Percentiles rank a stretch among this genome's conserved stretches.
These are phyloP conservation scores for Ommatoiulus sabulosus DNA, from an alignment of 2,888 invertebrate species.

Conservation along the genomic window DNA sequence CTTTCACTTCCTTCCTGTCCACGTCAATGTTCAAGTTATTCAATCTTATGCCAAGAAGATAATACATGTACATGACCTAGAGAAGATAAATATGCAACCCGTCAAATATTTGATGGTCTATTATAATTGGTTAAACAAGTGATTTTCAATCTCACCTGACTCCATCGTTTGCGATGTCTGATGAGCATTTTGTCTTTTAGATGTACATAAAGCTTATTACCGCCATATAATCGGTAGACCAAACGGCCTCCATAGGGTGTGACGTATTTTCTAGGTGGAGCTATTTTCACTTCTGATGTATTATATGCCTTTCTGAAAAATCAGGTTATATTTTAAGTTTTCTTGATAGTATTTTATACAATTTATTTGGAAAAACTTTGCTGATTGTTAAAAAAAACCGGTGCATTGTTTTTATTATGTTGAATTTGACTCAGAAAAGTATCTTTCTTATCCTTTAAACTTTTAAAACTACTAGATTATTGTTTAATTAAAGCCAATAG, in stretches of 20 bases:
- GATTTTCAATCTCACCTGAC: slow-evolving; percentile 75
- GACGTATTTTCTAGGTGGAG: slow-evolving; percentile 39
- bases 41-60: slow-evolving; percentile 82
- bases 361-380: no score
- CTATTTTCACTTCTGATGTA: neutral
- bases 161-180: slow-evolving; percentile 91
- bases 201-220: slow-evolving; percentile 85
- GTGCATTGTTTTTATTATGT: no score
- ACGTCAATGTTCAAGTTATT: slow-evolving; percentile 84
- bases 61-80: slow-evolving; percentile 89
- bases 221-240: slow-evolving; percentile 86
- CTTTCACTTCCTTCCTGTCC: slow-evolving; percentile 89
- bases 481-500: no score
- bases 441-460: no score
- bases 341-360: no score
- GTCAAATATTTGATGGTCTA: neutral
- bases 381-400: no score
- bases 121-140: slow-evolving; percentile 64
- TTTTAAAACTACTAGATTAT: no score
- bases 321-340: slow-evolving; percentile 21
- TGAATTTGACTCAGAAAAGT: no score
- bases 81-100: slow-evolving; percentile 72
- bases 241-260: slow-evolving; percentile 90
- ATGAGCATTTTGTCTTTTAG: slow-evolving; percentile 91
- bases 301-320: neutral